Conservation (phyloP, 2,888 invertebrate genomes). For the Fragum sueziense region DNA sequence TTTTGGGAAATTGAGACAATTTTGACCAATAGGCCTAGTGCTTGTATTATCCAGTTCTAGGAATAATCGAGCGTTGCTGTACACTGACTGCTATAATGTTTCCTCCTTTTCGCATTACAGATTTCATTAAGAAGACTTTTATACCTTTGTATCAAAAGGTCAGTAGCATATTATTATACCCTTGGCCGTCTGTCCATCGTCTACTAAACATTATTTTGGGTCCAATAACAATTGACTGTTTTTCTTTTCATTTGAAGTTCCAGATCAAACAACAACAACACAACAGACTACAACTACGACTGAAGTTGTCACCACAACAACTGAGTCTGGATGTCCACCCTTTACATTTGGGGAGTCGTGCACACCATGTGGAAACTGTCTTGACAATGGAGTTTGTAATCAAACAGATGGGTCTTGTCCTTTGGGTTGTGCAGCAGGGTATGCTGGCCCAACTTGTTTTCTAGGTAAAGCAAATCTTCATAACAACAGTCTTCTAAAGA, state of each 20-base stretch:
- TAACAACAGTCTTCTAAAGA: too few relatives aligned
- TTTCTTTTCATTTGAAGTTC: not conserved
- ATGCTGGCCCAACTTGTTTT: conserved; percentile 4
- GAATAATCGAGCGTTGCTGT: too few relatives aligned
- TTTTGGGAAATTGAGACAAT: too few relatives aligned
- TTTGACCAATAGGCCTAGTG: too few relatives aligned
- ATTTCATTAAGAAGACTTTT: too few relatives aligned
- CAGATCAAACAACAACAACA: not conserved
- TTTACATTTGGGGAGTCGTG: conserved; percentile 10
- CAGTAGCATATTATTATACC: too few relatives aligned
- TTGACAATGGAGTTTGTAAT: conserved; percentile 12
- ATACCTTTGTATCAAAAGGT: too few relatives aligned
- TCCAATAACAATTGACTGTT: not conserved
- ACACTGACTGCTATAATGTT: too few relatives aligned
- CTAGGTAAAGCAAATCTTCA: too few relatives aligned
- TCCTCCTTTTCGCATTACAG: too few relatives aligned
- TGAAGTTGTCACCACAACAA: not conserved
- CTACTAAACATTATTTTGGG: not conserved
- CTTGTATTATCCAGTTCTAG: too few relatives aligned
- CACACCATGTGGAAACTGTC: conserved; percentile 13
- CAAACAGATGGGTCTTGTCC: not conserved
- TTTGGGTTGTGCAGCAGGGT: conserved; percentile 17
- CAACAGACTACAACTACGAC: not conserved
- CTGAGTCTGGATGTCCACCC: not conserved
- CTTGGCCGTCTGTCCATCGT: too few relatives aligned